Evolutionary conservation across 1,140 invertebrate species (phyloP).

Genomic region (Saccostrea glomerata): DNA sequence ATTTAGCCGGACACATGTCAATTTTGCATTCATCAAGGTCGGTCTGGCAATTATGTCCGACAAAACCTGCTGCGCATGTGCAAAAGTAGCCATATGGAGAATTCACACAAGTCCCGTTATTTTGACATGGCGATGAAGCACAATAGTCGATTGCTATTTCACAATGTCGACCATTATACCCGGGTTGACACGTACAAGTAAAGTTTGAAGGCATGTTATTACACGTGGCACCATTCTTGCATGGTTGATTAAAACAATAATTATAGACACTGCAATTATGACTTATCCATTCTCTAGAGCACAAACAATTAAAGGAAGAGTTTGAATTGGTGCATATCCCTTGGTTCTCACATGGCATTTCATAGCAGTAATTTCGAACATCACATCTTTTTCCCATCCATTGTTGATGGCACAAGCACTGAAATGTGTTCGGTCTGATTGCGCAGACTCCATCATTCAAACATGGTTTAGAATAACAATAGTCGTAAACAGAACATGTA

Average conservation of each 20-base stretch:
- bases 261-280: conserved; percentile 7
- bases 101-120: conserved; percentile 18
- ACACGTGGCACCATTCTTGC: conserved; percentile 1
- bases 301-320: neutral
- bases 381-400: conserved; percentile 98
- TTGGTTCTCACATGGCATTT: conserved; percentile 45
- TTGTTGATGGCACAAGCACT: conserved; percentile 89
- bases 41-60: conserved; percentile 16
- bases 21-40: conserved; percentile 39
- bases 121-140: conserved; percentile 7
- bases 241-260: conserved; percentile 25
- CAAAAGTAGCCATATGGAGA: conserved; percentile 6
- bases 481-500: conserved; percentile 71
- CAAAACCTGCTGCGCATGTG: conserved; percentile 15
- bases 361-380: conserved; percentile 40
- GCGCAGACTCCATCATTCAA: conserved; percentile 96
- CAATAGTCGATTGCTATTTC: conserved; percentile 26
- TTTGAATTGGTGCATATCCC: conserved; percentile 49
- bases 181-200: neutral
- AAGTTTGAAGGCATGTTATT: neutral
- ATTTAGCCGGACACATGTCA: conserved; percentile 14
- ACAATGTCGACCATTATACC: conserved; percentile 24
- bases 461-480: conserved; percentile 83
- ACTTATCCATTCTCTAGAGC: conserved; percentile 3
- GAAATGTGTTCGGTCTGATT: conserved; percentile 82